Conservation (phyloP, 2,888 invertebrate genomes). For the Teleiodes luculella region DNA sequence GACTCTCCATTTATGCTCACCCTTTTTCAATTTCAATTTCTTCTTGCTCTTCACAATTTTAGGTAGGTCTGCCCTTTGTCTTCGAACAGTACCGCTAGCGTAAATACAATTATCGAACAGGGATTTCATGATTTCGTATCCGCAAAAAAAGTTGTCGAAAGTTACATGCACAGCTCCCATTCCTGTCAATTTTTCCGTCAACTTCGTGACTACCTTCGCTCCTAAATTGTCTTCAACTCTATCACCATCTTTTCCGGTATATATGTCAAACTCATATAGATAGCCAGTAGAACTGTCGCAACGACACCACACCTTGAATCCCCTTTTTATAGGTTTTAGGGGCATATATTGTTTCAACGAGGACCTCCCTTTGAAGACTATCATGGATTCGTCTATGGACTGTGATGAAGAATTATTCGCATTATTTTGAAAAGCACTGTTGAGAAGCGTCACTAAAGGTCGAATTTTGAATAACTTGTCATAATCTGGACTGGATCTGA, state of each 20-base stretch:
- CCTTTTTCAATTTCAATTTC: slow-evolving; percentile 27
- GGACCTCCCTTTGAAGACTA: slow-evolving; percentile 25
- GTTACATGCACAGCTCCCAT: slow-evolving; percentile 15
- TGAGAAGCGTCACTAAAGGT: slow-evolving; percentile 16
- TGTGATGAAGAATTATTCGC: slow-evolving; percentile 22
- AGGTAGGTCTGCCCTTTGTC: slow-evolving; percentile 25
- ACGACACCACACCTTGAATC: slow-evolving; percentile 23
- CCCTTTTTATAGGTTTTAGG: slow-evolving; percentile 22
- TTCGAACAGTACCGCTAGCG: slow-evolving; percentile 27
- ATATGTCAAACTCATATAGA: slow-evolving; percentile 28
- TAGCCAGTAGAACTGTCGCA: slow-evolving; percentile 18
- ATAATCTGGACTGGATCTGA: not conserved
- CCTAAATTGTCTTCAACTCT: slow-evolving; percentile 31
- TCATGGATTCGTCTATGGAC: slow-evolving; percentile 28
- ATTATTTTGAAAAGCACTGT: slow-evolving; percentile 22
- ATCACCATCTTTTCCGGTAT: slow-evolving; percentile 25
- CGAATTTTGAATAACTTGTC: slow-evolving; percentile 26
- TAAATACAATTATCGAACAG: slow-evolving; percentile 23
- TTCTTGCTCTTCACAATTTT: slow-evolving; percentile 25
- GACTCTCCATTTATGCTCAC: slow-evolving; percentile 30
- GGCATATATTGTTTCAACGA: slow-evolving; percentile 21
- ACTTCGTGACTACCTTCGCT: slow-evolving; percentile 22
- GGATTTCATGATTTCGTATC: slow-evolving; percentile 18
- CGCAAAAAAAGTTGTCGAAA: slow-evolving; percentile 25
- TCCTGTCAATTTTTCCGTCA: slow-evolving; percentile 7